phyloP scores from a whole-genome alignment of 1,140 invertebrate species.

The Phthorimaea operculella region DNA sequence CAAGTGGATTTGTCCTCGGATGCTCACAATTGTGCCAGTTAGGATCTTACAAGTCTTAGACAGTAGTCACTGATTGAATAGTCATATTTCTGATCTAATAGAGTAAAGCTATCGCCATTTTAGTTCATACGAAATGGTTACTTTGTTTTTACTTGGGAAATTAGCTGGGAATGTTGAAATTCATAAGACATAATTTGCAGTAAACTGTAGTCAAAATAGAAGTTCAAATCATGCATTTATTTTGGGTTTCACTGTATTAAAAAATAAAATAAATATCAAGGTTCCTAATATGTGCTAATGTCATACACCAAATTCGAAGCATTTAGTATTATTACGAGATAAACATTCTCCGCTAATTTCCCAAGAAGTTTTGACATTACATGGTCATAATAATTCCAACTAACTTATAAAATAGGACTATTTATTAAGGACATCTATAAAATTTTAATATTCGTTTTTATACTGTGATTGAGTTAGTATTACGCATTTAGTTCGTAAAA shows the following conservation, averaged over 20 bases:
- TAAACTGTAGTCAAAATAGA: too few species aligned
- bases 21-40: slow-evolving; percentile 63
- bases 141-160: neutral
- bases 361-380: slow-evolving; percentile 17
- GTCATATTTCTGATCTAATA: slow-evolving; percentile 21
- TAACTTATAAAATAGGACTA: slow-evolving; percentile 25
- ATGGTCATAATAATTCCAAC: slow-evolving; percentile 32
- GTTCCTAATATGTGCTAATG: too few species aligned
- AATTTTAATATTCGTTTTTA: slow-evolving; percentile 34
- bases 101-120: slow-evolving; percentile 25
- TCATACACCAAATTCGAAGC: too few species aligned
- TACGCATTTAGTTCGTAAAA: slow-evolving; percentile 22
- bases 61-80: slow-evolving; percentile 26
- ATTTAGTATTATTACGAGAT: too few species aligned
- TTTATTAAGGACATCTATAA: slow-evolving; percentile 18
- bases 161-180: neutral
- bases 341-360: neutral
- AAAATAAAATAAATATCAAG: too few species aligned
- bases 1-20: slow-evolving; percentile 45
- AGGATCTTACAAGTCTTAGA: slow-evolving; percentile 43
- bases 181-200: too few species aligned
- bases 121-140: slow-evolving; percentile 19
- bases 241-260: too few species aligned
- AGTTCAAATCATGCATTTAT: too few species aligned
- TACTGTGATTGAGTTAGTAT: slow-evolving; percentile 57